Conservation (phyloP, 2,113 vertebrate genomes). For the Rhinolophus sinicus region DNA sequence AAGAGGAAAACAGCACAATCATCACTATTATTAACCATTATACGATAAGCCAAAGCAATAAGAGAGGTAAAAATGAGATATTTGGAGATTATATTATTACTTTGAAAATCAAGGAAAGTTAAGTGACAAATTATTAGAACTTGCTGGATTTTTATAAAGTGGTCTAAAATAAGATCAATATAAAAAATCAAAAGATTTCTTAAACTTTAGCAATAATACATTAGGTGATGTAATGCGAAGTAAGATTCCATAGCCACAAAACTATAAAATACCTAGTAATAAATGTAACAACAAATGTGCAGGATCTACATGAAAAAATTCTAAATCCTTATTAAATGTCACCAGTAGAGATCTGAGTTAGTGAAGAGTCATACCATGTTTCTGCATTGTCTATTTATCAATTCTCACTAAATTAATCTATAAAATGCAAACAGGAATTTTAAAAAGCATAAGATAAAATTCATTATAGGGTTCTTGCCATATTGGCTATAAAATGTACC, state of each 20-base stretch:
- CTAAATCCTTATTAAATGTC: neutral
- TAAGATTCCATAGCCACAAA: neutral
- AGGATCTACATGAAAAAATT: neutral
- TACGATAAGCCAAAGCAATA: neutral
- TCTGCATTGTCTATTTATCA: neutral
- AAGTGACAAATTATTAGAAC: neutral
- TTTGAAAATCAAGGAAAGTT: neutral
- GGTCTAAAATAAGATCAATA: neutral
- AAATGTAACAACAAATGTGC: neutral
- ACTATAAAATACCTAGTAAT: neutral
- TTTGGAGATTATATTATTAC: neutral
- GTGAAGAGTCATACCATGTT: neutral
- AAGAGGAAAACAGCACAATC: neutral
- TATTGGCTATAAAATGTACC: neutral
- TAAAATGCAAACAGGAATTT: neutral
- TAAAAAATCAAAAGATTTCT: conserved; percentile 34
- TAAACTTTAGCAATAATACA: neutral
- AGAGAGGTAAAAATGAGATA: neutral
- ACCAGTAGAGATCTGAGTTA: neutral
- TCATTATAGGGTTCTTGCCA: neutral
- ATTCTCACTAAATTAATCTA: conserved; percentile 22
- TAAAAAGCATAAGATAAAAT: neutral
- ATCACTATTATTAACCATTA: neutral
- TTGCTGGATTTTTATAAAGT: neutral
- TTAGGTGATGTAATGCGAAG: conserved; percentile 11